phyloP scores from a whole-genome alignment of 2,113 vertebrate species.

The Saccopteryx leptura region DNA sequence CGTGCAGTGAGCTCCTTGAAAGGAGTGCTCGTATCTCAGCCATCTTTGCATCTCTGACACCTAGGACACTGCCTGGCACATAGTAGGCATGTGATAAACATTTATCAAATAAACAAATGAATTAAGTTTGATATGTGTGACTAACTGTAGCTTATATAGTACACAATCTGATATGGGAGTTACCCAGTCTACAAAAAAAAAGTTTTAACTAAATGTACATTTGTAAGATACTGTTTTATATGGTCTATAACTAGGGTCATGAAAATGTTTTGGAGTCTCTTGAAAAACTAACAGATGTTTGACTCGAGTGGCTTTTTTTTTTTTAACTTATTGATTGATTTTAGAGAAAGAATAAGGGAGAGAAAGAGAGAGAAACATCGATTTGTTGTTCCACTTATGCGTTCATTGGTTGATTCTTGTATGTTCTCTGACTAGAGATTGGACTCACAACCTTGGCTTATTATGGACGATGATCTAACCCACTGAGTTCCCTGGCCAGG shows the following conservation, averaged over 20 bases:
- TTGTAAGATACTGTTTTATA: constrained; percentile 40
- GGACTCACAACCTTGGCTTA: no score
- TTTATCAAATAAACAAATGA: background rate
- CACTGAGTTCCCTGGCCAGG: no score
- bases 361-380: no score
- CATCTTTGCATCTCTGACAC: background rate
- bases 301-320: background rate
- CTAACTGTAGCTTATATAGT: background rate
- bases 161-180: background rate
- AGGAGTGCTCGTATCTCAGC: constrained; percentile 18
- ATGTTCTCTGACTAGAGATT: no score
- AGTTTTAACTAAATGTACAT: background rate
- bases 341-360: no score
- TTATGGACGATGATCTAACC: no score
- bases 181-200: background rate
- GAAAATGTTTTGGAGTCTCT: constrained; percentile 33
- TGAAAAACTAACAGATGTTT: constrained; percentile 60
- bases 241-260: background rate
- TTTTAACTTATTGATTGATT: no score
- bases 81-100: background rate
- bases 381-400: no score
- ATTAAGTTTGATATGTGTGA: constrained; percentile 30
- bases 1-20: background rate
- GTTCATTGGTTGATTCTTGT: no score
- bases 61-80: constrained; percentile 6